A percentile compares a stretch with the other conserved stretches of the same genome.
These are phyloP conservation scores for Microtus montanus DNA, from an alignment of 2,113 vertebrate species.

Conservation along the genomic window DNA sequence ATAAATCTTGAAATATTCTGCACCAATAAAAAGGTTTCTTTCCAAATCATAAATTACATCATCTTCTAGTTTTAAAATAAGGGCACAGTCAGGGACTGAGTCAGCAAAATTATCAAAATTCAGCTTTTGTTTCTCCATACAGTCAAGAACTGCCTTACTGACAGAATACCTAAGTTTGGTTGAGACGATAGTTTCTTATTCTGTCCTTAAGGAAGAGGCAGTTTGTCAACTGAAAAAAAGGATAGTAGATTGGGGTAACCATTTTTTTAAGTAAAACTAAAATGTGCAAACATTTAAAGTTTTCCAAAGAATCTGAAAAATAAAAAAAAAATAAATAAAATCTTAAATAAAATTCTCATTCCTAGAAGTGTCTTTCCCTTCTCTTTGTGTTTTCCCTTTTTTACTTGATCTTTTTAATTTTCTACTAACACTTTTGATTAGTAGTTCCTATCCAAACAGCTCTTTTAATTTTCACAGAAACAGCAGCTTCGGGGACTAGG, in stretches of 20 bases:
- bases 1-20: constrained; percentile 53
- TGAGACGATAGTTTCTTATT: not conserved
- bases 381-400: not conserved
- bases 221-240: not conserved
- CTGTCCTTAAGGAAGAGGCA: not conserved
- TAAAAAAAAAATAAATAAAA: not conserved
- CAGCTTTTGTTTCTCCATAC: not conserved
- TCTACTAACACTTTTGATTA: not conserved
- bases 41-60: constrained; percentile 42
- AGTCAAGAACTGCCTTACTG: not conserved
- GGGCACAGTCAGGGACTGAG: not conserved
- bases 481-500: not conserved
- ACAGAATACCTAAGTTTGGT: not conserved
- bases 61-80: constrained; percentile 10
- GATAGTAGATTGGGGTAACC: not conserved
- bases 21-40: constrained; percentile 36
- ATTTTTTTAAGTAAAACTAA: constrained; percentile 19
- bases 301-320: not conserved
- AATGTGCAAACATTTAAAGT: constrained; percentile 15
- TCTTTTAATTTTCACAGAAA: not conserved
- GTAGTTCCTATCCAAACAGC: not conserved
- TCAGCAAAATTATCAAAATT: constrained; percentile 50
- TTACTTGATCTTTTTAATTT: not conserved
- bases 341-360: not conserved
- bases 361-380: not conserved